Evolutionary conservation across 2,113 vertebrate genomes (phyloP).

Genomic region (Chloroceryle aenea): DNA sequence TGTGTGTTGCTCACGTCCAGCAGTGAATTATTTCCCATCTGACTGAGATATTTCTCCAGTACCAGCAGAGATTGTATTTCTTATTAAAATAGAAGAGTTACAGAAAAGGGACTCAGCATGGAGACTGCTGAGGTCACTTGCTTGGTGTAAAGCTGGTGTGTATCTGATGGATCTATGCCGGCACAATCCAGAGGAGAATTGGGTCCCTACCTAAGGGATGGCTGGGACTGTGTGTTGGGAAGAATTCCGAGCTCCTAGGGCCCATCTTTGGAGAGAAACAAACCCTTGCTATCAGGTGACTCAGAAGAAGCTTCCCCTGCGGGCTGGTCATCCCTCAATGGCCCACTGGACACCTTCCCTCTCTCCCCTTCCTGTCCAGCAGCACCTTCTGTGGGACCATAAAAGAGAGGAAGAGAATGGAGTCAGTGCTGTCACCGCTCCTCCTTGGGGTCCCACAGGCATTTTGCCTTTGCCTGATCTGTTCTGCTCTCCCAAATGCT

Average conservation of each 20-base stretch:
- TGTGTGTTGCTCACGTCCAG: neutral
- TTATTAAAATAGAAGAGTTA: neutral
- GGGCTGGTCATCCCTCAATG: neutral
- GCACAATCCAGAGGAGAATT: neutral
- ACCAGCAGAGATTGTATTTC: neutral
- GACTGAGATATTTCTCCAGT: neutral
- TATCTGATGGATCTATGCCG: neutral
- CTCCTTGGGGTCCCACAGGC: neutral
- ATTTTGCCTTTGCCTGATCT: neutral
- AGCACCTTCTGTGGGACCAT: neutral
- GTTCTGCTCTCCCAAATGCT: neutral
- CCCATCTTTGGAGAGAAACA: neutral
- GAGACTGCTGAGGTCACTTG: neutral
- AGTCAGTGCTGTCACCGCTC: neutral
- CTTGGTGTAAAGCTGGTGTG: neutral
- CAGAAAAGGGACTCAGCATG: neutral
- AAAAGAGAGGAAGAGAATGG: neutral
- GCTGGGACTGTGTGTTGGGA: neutral
- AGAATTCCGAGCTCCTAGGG: neutral
- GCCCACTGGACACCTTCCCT: neutral
- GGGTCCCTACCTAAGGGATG: neutral
- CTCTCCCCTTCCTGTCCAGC: neutral
- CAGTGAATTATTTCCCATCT: neutral
- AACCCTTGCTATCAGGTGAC: fast-evolving
- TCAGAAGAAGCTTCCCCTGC: fast-evolving